Evolutionary conservation across 2,797 vertebrate species (phyloP), one percentile per base, ranked within the genome.

Genomic region (Etheostoma nigrum): DNA sequence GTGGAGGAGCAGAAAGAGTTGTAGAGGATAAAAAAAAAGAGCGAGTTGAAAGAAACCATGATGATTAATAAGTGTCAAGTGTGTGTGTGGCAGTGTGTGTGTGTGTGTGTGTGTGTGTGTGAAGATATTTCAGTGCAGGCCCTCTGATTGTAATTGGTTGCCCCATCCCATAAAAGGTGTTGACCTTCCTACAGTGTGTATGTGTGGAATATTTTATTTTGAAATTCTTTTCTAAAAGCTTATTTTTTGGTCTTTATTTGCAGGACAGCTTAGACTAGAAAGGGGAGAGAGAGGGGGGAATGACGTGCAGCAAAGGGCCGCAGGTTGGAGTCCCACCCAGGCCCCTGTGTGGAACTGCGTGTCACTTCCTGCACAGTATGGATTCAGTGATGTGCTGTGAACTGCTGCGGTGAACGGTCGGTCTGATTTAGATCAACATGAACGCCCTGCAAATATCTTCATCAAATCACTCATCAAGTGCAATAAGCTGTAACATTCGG

Each of bases 21-120:
- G 6, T 2, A 5, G 40, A 72, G 36, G 59, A 44, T 30, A 30
- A 30, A 45, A 53, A 59, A 69, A 79, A 65, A 73, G 47, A 81
- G 51, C 65, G 61, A 84, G 71, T 74, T 12, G 57, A 80, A 80
- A 60, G 53, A 78, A 85, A 67, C 2, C 40, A 72, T 23, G 78
- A 74, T 85, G 78, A 83, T 79, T 67, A 69, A 65, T 15, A 11
- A 21, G 27, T 65, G 60, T 76, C 36, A 40, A 40, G 58, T 25
- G 71, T 49, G 65, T 21, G 49, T 30, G 61, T 47, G 25, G 18
- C 60, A 44, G 23, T 23, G 58, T 53, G 51, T 64, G 67, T 51
- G 57, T 61, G 60, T 53, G 72, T 62, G 70, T 21, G n/a, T 66
- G 63, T 58, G 33, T 44, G 62, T 25, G 54, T 25, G 18, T 42